Evolutionary conservation across 2,888 invertebrate genomes (phyloP).

Genomic region (Cerastoderma edule): DNA sequence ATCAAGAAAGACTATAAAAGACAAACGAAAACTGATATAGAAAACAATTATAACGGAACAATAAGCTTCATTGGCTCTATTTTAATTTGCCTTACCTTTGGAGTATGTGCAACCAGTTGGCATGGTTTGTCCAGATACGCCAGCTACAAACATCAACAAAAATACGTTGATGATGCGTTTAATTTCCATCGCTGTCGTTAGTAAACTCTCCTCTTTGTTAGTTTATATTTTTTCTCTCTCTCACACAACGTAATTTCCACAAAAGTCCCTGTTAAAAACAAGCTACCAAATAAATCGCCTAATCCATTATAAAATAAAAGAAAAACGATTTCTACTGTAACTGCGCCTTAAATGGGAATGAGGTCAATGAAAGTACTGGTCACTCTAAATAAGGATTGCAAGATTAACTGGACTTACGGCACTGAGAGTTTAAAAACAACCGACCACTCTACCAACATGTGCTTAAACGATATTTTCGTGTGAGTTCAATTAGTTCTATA

Average conservation of each 20-base stretch:
- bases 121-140: slow-evolving; percentile 19
- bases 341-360: not conserved
- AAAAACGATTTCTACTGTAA: not conserved
- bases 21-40: not conserved
- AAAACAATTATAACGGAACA: not conserved
- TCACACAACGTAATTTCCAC: not conserved
- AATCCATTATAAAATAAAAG: not conserved
- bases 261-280: too few species aligned
- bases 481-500: too few species aligned
- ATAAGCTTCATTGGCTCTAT: not conserved
- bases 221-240: not conserved
- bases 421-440: too few species aligned
- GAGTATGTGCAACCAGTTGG: slow-evolving; percentile 51
- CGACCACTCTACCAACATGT: too few species aligned
- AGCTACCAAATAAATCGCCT: not conserved
- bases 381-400: too few species aligned
- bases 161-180: not conserved
- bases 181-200: not conserved
- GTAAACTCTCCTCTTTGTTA: not conserved
- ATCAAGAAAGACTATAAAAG: not conserved
- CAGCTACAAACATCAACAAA: slow-evolving; percentile 13
- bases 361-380: not conserved
- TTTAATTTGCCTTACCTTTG: slow-evolving; percentile 22
- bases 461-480: too few species aligned
- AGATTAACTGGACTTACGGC: too few species aligned